Conservation (phyloP, 1,140 invertebrate genomes). For the Tyrophagus putrescentiae region DNA sequence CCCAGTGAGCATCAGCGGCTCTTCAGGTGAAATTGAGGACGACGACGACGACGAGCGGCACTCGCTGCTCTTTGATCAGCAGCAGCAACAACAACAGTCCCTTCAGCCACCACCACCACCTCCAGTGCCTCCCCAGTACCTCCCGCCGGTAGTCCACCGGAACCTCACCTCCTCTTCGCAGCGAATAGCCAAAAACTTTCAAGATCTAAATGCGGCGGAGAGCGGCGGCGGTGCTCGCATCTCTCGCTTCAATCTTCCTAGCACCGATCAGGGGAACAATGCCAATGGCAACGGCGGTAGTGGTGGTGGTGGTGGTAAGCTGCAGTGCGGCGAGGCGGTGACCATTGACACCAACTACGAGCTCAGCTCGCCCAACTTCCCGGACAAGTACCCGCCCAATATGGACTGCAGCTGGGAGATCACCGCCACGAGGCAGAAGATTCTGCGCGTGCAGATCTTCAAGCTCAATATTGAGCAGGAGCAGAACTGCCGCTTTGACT, state of each 20-base stretch:
- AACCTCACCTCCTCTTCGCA: conserved; percentile 10
- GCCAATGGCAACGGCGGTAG: too few relatives aligned
- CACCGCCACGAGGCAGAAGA: conserved; percentile 4
- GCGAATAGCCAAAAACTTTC: conserved; percentile 1
- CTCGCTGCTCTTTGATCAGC: too few relatives aligned
- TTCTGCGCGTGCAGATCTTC: conserved; percentile 21
- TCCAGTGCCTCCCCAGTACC: too few relatives aligned
- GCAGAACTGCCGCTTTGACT: conserved; percentile 24
- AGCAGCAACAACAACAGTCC: too few relatives aligned
- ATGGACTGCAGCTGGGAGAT: conserved; percentile 26
- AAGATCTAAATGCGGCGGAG: not conserved
- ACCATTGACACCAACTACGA: not conserved
- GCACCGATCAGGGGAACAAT: not conserved
- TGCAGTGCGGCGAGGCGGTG: not conserved
- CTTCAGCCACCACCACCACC: not conserved
- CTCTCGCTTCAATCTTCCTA: not conserved
- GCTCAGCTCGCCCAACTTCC: conserved; percentile 1
- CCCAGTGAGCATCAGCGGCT: not conserved
- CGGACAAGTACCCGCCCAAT: conserved; percentile 25
- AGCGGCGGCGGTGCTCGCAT: not conserved
- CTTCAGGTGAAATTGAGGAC: not conserved
- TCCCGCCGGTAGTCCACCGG: too few relatives aligned
- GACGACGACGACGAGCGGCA: not conserved
- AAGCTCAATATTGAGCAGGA: conserved; percentile 24
- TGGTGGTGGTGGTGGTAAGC: not conserved